phyloP scores from a whole-genome alignment of 2,888 invertebrate species.

The Pyrocoelia pectoralis region DNA sequence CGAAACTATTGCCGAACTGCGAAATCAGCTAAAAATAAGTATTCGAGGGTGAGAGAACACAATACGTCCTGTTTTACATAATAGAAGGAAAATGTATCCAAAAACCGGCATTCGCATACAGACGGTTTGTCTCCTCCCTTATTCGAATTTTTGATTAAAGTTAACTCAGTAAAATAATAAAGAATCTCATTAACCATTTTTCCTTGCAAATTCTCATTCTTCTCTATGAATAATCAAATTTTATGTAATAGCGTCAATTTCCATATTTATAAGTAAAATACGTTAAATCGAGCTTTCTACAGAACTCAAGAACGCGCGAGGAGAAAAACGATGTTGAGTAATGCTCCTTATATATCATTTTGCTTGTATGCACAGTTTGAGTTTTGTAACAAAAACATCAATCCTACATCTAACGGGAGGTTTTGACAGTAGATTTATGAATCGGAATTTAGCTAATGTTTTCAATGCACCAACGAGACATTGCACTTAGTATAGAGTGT shows the following conservation, averaged over 20 bases:
- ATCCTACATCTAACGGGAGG: constrained; percentile 30
- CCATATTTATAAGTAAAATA: constrained; percentile 17
- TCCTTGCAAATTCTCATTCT: constrained; percentile 3
- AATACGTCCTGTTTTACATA: constrained; percentile 34
- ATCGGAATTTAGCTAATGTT: constrained; percentile 32
- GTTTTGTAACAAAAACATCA: constrained; percentile 42
- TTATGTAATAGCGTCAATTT: neutral
- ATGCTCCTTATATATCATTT: constrained; percentile 48
- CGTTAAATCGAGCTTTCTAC: constrained; percentile 8
- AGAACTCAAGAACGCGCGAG: constrained; percentile 24
- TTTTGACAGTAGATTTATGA: constrained; percentile 40
- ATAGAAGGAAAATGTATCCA: constrained; percentile 32
- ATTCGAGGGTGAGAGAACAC: constrained; percentile 25
- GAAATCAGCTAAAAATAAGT: constrained; percentile 30
- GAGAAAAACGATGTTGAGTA: constrained; percentile 46
- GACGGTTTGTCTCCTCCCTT: constrained; percentile 3
- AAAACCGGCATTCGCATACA: constrained; percentile 27
- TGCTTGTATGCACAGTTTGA: constrained; percentile 36
- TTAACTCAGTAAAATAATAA: constrained; percentile 19
- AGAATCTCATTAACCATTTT: constrained; percentile 23
- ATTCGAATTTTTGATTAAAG: constrained; percentile 19
- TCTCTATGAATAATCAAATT: constrained; percentile 4
- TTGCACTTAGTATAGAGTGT: constrained; percentile 16
- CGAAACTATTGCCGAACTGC: constrained; percentile 30
- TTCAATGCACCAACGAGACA: constrained; percentile 23